These are phyloP conservation scores for Urosaurus nigricauda DNA, from an alignment of 2,797 vertebrate species.

Conservation along the genomic window DNA sequence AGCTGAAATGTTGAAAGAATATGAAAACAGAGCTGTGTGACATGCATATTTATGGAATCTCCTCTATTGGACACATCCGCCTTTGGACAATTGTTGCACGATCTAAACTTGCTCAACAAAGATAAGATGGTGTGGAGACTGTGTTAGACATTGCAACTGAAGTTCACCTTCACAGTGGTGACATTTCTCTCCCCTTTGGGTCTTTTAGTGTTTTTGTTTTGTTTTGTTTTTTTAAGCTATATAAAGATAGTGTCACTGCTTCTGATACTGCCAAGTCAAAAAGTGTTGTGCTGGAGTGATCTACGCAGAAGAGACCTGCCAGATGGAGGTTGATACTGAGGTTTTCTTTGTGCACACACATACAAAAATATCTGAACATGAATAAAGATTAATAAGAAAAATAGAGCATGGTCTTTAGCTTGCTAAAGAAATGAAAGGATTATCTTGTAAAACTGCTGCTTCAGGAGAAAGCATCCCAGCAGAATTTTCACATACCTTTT, in stretches of 20 bases:
- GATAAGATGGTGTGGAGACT: conserved; percentile 70
- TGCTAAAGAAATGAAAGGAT: neutral
- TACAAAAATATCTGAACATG: conserved; percentile 62
- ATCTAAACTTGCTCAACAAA: conserved; percentile 68
- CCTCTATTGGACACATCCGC: conserved; percentile 45
- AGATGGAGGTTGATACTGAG: conserved; percentile 67
- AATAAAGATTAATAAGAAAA: conserved; percentile 65
- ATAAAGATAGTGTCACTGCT: conserved; percentile 71
- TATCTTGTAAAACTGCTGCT: neutral
- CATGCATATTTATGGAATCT: conserved; percentile 56
- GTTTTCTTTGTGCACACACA: conserved; percentile 41
- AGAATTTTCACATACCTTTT: neutral
- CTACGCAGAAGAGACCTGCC: conserved; percentile 65
- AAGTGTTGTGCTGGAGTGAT: conserved; percentile 61
- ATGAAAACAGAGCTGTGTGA: conserved; percentile 33
- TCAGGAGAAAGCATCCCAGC: neutral
- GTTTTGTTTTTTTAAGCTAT: conserved; percentile 56
- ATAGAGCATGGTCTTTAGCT: conserved; percentile 20
- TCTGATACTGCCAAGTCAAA: conserved; percentile 71
- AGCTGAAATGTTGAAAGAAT: neutral
- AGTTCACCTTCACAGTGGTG: conserved; percentile 73
- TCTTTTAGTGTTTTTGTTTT: conserved; percentile 40
- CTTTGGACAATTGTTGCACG: conserved; percentile 51
- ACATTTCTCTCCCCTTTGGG: conserved; percentile 55
- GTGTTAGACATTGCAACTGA: conserved; percentile 55